phyloP scores from a whole-genome alignment of 2,797 vertebrate species.

The Acipenser ruthenus region DNA sequence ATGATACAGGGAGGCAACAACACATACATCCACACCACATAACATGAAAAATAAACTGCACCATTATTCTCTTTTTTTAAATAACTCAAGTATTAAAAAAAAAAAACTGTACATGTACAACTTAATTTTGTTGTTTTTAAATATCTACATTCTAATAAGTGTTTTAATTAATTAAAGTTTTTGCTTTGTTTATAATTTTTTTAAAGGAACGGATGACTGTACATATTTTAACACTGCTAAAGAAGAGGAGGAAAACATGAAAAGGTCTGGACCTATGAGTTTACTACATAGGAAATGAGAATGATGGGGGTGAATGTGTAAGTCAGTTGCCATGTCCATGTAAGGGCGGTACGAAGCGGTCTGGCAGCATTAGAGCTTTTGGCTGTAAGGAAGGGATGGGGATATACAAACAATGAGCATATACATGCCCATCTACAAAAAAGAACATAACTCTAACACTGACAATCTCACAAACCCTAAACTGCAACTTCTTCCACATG shows the following conservation, averaged over 20 bases:
- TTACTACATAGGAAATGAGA: constrained; percentile 92
- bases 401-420: constrained; percentile 99
- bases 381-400: constrained; percentile 99
- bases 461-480: constrained; percentile 99
- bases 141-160: constrained; percentile 64
- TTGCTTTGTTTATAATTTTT: constrained; percentile 61
- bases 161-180: constrained; percentile 46
- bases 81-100: constrained; percentile 51
- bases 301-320: constrained; percentile 90
- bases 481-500: constrained; percentile 99
- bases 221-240: constrained; percentile 82
- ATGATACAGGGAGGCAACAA: constrained; percentile 91
- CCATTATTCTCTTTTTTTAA: constrained; percentile 62
- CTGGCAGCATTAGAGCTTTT: constrained; percentile 99
- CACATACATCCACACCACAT: constrained; percentile 98
- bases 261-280: constrained; percentile 76
- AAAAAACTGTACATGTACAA: constrained; percentile 60
- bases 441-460: constrained; percentile 98
- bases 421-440: constrained; percentile 97
- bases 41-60: constrained; percentile 96
- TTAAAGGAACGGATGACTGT: constrained; percentile 81
- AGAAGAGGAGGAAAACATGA: constrained; percentile 61
- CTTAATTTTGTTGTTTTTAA: constrained; percentile 58
- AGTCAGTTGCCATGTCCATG: constrained; percentile 99
- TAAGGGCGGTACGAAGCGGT: constrained; percentile 99